Conservation (phyloP, 2,888 invertebrate genomes). For the Masnerella sp. region DNA sequence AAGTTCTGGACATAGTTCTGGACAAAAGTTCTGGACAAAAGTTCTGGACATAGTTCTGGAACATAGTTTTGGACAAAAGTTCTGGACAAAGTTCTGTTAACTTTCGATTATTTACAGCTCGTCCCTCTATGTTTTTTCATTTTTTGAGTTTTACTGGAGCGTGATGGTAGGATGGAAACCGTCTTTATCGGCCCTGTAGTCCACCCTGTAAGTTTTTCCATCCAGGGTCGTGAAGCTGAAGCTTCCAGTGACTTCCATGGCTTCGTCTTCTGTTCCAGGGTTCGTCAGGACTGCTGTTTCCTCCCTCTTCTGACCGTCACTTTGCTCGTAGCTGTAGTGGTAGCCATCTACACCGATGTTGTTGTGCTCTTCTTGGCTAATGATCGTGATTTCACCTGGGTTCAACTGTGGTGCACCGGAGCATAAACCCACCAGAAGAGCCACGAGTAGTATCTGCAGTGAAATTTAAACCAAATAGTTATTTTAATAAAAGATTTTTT, state of each 20-base stretch:
- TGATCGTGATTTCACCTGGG: slow-evolving; percentile 72
- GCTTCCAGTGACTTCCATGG: slow-evolving; percentile 72
- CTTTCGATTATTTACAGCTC: too few relatives aligned
- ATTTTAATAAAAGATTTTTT: too few relatives aligned
- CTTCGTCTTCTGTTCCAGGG: slow-evolving; percentile 74
- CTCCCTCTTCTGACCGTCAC: slow-evolving; percentile 75
- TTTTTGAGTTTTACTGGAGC: slow-evolving; percentile 62
- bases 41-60: too few relatives aligned
- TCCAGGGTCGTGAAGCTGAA: slow-evolving; percentile 72
- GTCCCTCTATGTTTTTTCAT: too few relatives aligned
- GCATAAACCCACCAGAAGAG: slow-evolving; percentile 63
- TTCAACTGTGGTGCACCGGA: slow-evolving; percentile 71
- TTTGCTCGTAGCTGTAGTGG: slow-evolving; percentile 75
- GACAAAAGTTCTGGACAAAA: too few relatives aligned
- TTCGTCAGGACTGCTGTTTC: slow-evolving; percentile 74
- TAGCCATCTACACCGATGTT: slow-evolving; percentile 75
- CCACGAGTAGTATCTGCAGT: slow-evolving; percentile 61
- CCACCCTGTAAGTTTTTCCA: slow-evolving; percentile 75
- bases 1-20: too few relatives aligned
- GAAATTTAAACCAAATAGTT: too few relatives aligned
- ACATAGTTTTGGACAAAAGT: too few relatives aligned
- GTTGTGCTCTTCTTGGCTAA: slow-evolving; percentile 74
- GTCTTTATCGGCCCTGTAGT: slow-evolving; percentile 74
- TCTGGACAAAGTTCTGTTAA: too few relatives aligned
- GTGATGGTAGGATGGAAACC: slow-evolving; percentile 74